Conservation (phyloP, 2,797 vertebrate genomes). For the Tapera naevia region DNA sequence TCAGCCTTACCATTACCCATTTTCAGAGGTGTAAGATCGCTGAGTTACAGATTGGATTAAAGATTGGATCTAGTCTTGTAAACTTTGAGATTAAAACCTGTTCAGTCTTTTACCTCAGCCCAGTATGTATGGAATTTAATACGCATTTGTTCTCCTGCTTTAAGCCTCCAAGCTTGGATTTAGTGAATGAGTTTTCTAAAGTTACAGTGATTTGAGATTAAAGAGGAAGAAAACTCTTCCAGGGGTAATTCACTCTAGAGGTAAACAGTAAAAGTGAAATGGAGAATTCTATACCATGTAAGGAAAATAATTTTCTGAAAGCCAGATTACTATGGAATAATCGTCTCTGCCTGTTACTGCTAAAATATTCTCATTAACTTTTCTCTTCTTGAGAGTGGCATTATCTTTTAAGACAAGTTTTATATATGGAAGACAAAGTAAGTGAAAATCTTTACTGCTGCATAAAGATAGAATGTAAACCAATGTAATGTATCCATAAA, state of each 20-base stretch:
- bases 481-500: not conserved
- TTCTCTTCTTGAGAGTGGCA: not conserved
- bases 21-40: not conserved
- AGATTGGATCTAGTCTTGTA: not conserved
- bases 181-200: not conserved
- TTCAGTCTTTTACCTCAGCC: not conserved
- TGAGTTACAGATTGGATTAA: not conserved
- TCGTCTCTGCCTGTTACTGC: not conserved
- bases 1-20: not conserved
- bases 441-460: not conserved
- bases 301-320: conserved; percentile 43
- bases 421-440: not conserved
- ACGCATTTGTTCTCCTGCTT: not conserved
- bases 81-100: not conserved
- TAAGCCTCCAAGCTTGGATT: not conserved
- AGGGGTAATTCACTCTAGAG: not conserved
- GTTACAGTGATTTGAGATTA: not conserved
- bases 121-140: not conserved
- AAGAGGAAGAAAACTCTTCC: not conserved
- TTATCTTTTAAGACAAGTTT: not conserved
- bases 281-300: not conserved
- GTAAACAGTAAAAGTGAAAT: not conserved
- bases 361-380: not conserved
- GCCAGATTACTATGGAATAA: not conserved
- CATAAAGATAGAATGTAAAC: not conserved